Conservation (phyloP, 2,113 vertebrate species). For the Bombycilla garrulus region DNA sequence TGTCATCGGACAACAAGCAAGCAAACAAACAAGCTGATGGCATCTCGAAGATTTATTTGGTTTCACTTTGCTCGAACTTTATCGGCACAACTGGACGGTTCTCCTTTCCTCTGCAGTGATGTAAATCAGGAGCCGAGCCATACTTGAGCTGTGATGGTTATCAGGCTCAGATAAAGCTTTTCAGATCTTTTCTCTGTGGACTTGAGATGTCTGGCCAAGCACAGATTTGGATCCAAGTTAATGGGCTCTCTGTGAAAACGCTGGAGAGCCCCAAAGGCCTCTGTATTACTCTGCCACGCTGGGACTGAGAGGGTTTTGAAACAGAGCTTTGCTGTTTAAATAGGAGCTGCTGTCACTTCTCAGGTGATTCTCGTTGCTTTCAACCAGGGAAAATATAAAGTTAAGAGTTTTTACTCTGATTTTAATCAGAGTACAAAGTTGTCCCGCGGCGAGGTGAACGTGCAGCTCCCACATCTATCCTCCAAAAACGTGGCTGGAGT, state of each 20-base stretch:
- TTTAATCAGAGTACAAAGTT: background rate
- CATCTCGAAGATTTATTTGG: background rate
- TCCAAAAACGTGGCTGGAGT: background rate
- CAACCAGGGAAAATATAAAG: background rate
- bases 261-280: constrained; percentile 39
- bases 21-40: constrained; percentile 9
- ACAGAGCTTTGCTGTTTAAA: background rate
- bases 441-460: fast-evolving
- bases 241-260: constrained; percentile 50
- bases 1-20: constrained; percentile 1
- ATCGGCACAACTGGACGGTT: background rate
- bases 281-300: background rate
- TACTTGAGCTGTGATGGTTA: constrained; percentile 15
- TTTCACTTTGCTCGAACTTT: constrained; percentile 30
- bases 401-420: too few species aligned
- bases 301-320: constrained; percentile 35
- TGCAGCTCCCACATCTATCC: background rate
- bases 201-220: constrained; percentile 45
- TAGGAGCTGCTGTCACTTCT: background rate
- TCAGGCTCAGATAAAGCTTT: constrained; percentile 37
- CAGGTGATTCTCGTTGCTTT: background rate
- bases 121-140: constrained; percentile 36
- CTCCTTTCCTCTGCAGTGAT: background rate
- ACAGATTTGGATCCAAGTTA: constrained; percentile 51
- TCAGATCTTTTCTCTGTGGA: constrained; percentile 48